Base-by-base conservation (phyloP, 2,888 invertebrate genomes). In the Macrophya alboannulata region DNA sequence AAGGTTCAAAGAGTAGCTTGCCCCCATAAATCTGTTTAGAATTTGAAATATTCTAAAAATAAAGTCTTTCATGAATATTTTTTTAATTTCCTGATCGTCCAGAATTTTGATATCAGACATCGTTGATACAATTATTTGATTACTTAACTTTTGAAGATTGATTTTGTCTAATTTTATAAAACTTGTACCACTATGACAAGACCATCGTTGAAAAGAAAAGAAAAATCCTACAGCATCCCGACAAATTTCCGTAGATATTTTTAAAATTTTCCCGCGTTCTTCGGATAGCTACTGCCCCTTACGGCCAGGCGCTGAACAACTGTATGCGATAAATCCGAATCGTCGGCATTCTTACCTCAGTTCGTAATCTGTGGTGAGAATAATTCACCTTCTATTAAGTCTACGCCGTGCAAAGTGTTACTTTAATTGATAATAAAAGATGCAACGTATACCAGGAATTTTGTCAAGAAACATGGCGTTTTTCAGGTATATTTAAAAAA, bases 391-490 rank as follows among this genome's bases (percentile, higher is more conserved):
- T 31, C 9, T 31, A 55, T 48, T 37, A 51, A 31, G 68, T 68
- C 83, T 68, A 15, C 81, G 65, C 48, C n/a, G 68, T 68, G 68
- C 51, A 31, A 1, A 65, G 83, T 68, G 51, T n/a, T 83, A 6
- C 15, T 17, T 51, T 31, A 84, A n/a, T 72, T 76, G 25, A 8
- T n/a, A 9, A 65, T 76, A 40, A 21, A 91, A 88, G 72, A 93
- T 93, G 93, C 92, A 92, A 85, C 91, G 92, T 86, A 87, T 90
- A 43, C 87, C 90, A 15, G 40, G 83, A 1, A 88, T 87, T 9
- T 86, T 92, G 87, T 89, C 90, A 5, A 90, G 93, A 65, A 91
- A 89, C 68, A 92, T 93, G 90, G 92, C 92, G 86, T 89, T 88
- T 74, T 72, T 91, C 62, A 92, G 92, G 93, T 93, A 90, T 89